These are phyloP conservation scores for Oriolus oriolus DNA, from an alignment of 2,113 vertebrate species.

Conservation along the genomic window DNA sequence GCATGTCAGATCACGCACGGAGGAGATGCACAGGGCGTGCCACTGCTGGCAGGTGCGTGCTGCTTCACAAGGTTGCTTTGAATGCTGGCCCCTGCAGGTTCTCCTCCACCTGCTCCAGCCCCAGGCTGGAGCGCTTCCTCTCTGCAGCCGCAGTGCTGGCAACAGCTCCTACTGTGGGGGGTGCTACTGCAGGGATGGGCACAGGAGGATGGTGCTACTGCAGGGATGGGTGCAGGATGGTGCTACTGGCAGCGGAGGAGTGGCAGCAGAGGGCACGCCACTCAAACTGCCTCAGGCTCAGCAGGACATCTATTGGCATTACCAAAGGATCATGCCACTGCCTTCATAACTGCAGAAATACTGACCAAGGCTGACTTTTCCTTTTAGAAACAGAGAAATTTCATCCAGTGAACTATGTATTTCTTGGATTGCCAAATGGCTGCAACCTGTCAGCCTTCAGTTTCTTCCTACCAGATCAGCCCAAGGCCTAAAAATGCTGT, in stretches of 20 bases:
- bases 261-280: background rate
- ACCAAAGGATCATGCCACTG: background rate
- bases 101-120: conserved; percentile 26
- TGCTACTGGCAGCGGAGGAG: background rate
- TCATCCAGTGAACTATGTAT: background rate
- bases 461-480: background rate
- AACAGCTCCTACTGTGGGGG: background rate
- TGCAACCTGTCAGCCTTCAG: background rate
- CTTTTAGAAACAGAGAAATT: background rate
- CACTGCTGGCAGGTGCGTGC: background rate
- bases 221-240: rapidly evolving
- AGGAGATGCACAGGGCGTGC: background rate
- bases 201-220: background rate
- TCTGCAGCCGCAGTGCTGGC: background rate
- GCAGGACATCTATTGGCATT: background rate
- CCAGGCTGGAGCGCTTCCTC: background rate
- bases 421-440: background rate
- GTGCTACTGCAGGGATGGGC: background rate
- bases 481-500: background rate
- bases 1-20: background rate
- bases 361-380: background rate
- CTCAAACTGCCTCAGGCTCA: background rate
- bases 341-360: background rate
- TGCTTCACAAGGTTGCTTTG: background rate
- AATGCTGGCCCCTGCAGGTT: background rate